Conservation (phyloP, 2,113 vertebrate species). For the Numenius arquata region DNA sequence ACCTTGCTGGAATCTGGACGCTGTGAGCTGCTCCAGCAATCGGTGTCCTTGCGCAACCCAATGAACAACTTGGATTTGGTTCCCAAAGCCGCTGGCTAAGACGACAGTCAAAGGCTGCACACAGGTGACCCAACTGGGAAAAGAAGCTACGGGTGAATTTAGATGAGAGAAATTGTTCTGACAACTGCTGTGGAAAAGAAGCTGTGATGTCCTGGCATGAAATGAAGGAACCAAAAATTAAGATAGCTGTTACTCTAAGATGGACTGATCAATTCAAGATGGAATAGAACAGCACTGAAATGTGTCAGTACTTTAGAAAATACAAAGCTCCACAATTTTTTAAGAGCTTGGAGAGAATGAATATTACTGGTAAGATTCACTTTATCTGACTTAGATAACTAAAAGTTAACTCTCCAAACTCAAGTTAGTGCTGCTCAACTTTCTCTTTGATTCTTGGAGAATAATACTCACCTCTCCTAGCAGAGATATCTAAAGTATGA, state of each 20-base stretch:
- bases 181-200: neutral
- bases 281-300: neutral
- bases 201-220: neutral
- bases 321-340: neutral
- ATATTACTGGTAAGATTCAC: neutral
- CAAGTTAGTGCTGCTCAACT: neutral
- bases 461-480: neutral
- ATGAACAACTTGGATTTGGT: neutral
- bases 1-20: neutral
- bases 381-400: neutral
- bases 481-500: neutral
- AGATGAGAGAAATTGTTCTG: neutral
- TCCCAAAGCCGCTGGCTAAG: neutral
- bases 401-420: slow-evolving; percentile 25
- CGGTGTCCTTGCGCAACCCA: neutral
- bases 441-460: slow-evolving; percentile 20
- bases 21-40: neutral
- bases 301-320: neutral
- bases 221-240: neutral
- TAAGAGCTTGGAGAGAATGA: neutral
- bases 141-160: neutral
- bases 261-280: neutral
- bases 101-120: neutral
- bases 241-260: neutral
- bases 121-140: neutral